Base-by-base conservation (phyloP, 1,140 invertebrate genomes). In the Trichonephila clavata region DNA sequence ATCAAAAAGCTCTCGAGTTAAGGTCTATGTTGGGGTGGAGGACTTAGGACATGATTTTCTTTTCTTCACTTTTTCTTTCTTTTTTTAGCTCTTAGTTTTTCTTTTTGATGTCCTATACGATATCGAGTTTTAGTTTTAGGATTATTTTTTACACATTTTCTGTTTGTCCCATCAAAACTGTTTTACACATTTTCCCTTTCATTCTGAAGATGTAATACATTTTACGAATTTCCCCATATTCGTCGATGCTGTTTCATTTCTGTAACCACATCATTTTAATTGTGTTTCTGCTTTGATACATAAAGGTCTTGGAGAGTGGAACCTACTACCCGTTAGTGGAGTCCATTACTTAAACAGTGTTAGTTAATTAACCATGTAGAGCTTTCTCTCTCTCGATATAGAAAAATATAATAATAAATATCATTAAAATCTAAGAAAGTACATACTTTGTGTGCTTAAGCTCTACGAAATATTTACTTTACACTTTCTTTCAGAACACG, bases 41-140 rank as follows among this genome's bases (percentile, higher is more conserved):
- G 59, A 86, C 91, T 86, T 92, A 39, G 91, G 84, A 92, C 91
- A 92, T 92, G 32, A 92, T 92, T 92, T 92, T 80, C 77, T 92
- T 61, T 71, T 90, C 43, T 92, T 21, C 10, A 43, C 63, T 89
- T 86, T 39, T 77, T 77, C 27, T 71, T 27, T 27, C 24, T 71
- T 18, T 27, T 32, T 77, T 32, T 71, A 10, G 18, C 32, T 32
- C 27, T 39, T 27, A 16, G 71, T 63, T 21, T 63, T 50, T 50
- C 10, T 50, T 50, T 50, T 50, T 50, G 14, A n/a, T 43, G 39
- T 60, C 83, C 91, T 86, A 60, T 92, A 84, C 57, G 43, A 77
- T 86, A 92, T 92, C 63, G 91, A 86, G 83, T 86, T 92, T 50
- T 59, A 92, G 91, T 86, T 92, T 65, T 5, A 71, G 60, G 50